Conservation (phyloP, 2,888 invertebrate genomes). For the Anticlea derivata region DNA sequence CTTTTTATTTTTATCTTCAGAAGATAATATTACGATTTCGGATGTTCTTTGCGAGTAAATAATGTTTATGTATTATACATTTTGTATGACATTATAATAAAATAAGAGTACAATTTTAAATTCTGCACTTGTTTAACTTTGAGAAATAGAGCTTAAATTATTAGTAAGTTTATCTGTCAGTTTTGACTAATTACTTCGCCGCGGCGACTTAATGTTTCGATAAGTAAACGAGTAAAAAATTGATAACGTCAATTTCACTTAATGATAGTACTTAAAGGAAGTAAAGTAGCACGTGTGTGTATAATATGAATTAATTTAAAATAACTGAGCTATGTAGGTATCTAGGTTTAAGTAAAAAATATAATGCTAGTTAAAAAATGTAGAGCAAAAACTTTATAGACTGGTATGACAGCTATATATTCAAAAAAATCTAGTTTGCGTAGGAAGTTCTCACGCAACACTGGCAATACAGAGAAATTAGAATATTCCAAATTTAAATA, state of each 20-base stretch:
- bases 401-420: slow-evolving; percentile 13
- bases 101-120: too few relatives aligned
- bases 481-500: slow-evolving; percentile 23
- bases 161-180: slow-evolving; percentile 68
- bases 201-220: slow-evolving; percentile 50
- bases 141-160: slow-evolving; percentile 46
- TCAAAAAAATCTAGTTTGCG: slow-evolving; percentile 12
- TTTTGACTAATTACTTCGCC: slow-evolving; percentile 61
- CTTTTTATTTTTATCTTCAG: too few relatives aligned
- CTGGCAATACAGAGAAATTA: slow-evolving; percentile 14
- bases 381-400: slow-evolving; percentile 11
- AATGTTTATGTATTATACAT: too few relatives aligned
- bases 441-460: slow-evolving; percentile 24
- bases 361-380: slow-evolving; percentile 9
- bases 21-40: too few relatives aligned
- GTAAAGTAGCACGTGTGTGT: not conserved
- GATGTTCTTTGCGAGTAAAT: too few relatives aligned
- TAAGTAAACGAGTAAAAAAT: slow-evolving; percentile 37
- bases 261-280: slow-evolving; percentile 6
- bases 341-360: not conserved
- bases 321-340: not conserved
- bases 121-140: not conserved
- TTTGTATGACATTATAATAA: too few relatives aligned
- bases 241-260: slow-evolving; percentile 36
- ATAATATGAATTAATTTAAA: not conserved